Conservation (phyloP, 1,140 invertebrate species). For the Scaptomyza montana region DNA sequence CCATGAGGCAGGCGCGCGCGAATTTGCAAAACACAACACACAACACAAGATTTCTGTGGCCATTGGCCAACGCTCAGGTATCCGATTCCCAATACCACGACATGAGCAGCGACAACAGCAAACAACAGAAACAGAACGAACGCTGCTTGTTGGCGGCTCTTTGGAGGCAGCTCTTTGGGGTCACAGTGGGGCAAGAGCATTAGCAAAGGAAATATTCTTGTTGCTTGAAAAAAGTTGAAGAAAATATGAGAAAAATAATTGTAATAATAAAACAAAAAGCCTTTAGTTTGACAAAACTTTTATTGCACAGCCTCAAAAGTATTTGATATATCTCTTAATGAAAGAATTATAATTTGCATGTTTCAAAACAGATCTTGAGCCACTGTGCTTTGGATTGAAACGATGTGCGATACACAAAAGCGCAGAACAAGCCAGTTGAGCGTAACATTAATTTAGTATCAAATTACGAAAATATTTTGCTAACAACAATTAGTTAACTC, state of each 20-base stretch:
- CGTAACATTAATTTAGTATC: conserved; percentile 83
- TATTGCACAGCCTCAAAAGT: too few relatives aligned
- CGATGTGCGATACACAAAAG: conserved; percentile 62
- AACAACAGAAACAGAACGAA: conserved; percentile 9
- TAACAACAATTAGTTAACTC: conserved; percentile 84
- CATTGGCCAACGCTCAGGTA: conserved; percentile 66
- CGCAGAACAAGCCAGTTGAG: conserved; percentile 76
- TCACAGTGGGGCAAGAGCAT: conserved; percentile 16
- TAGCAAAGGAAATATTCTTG: background rate
- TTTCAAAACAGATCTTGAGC: background rate
- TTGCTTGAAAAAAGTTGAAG: too few relatives aligned
- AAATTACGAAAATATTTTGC: conserved; percentile 84
- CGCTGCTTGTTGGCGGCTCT: conserved; percentile 21
- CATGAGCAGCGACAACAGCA: conserved; percentile 31
- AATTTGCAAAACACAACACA: conserved; percentile 38
- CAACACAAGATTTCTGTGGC: conserved; percentile 49
- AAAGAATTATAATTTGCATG: background rate
- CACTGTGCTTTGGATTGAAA: conserved; percentile 48
- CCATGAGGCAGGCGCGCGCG: conserved; percentile 53
- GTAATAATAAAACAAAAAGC: too few relatives aligned
- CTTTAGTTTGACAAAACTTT: too few relatives aligned
- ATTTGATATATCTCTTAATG: too few relatives aligned
- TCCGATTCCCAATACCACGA: conserved; percentile 46
- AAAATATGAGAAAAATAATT: too few relatives aligned
- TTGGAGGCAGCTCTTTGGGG: conserved; percentile 14